Conservation (phyloP, 2,113 vertebrate genomes). For the Paramisgurnus dabryanus region DNA sequence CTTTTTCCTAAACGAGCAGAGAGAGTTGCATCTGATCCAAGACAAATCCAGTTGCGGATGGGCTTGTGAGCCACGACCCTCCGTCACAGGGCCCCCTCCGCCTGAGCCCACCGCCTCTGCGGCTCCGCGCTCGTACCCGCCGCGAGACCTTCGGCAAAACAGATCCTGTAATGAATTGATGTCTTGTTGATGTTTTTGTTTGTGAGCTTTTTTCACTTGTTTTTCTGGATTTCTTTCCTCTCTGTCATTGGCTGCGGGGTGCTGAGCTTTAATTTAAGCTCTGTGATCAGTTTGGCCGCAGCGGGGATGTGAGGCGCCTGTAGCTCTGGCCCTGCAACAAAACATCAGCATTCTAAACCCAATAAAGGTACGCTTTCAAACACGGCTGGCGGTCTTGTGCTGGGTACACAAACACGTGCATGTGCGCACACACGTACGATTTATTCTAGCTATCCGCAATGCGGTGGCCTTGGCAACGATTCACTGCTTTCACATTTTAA, state of each 20-base stretch:
- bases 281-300: slow-evolving; percentile 49
- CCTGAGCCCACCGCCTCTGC: background rate
- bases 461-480: slow-evolving; percentile 48
- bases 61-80: slow-evolving; percentile 13
- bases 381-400: background rate
- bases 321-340: slow-evolving; percentile 43
- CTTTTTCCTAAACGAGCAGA: slow-evolving; percentile 42
- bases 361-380: slow-evolving; percentile 53
- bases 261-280: slow-evolving; percentile 51
- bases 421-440: slow-evolving; percentile 22
- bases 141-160: slow-evolving; percentile 24
- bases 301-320: slow-evolving; percentile 49
- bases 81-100: slow-evolving; percentile 1
- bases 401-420: background rate
- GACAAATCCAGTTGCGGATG: slow-evolving; percentile 41
- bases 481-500: slow-evolving; percentile 33
- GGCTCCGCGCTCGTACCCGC: slow-evolving; percentile 5
- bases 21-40: slow-evolving; percentile 44
- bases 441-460: slow-evolving; percentile 12
- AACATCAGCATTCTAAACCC: slow-evolving; percentile 48
- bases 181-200: slow-evolving; percentile 50
- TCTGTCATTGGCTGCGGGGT: slow-evolving; percentile 15
- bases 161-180: slow-evolving; percentile 46
- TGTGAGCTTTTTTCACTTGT: slow-evolving; percentile 2
- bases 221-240: slow-evolving; percentile 21